These are phyloP conservation scores for Melanaphis sacchari DNA, from an alignment of 1,140 invertebrate genomes.

Conservation along the genomic window DNA sequence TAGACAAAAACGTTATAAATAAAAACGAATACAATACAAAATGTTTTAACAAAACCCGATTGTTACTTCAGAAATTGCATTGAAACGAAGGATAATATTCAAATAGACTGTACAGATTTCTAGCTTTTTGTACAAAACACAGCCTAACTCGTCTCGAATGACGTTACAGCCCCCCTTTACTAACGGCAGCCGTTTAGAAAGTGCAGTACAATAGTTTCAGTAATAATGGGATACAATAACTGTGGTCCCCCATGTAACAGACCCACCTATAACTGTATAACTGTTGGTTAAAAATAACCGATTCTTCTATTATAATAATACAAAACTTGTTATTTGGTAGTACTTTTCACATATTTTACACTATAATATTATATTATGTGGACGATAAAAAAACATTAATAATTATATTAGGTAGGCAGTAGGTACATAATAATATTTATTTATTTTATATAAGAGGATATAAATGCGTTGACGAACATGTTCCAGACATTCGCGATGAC, in stretches of 20 bases:
- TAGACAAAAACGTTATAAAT: conserved; percentile 4
- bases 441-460: conserved; percentile 6
- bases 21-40: neutral
- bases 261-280: neutral
- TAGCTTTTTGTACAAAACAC: conserved; percentile 22
- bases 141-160: neutral
- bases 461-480: neutral
- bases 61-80: conserved; percentile 18
- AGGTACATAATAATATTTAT: neutral
- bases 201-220: neutral
- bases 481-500: neutral
- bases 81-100: neutral
- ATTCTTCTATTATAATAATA: conserved; percentile 39
- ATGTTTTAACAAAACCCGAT: conserved; percentile 8
- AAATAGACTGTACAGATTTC: neutral
- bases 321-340: neutral
- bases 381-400: neutral
- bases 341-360: neutral
- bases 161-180: neutral
- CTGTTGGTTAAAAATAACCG: neutral
- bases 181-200: neutral
- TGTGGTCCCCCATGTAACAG: neutral
- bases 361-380: neutral
- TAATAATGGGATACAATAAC: conserved; percentile 21
- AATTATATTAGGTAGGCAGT: neutral